Evolutionary conservation across 1,140 invertebrate species (phyloP).

Genomic region (Carcinoscorpius rotundicauda): DNA sequence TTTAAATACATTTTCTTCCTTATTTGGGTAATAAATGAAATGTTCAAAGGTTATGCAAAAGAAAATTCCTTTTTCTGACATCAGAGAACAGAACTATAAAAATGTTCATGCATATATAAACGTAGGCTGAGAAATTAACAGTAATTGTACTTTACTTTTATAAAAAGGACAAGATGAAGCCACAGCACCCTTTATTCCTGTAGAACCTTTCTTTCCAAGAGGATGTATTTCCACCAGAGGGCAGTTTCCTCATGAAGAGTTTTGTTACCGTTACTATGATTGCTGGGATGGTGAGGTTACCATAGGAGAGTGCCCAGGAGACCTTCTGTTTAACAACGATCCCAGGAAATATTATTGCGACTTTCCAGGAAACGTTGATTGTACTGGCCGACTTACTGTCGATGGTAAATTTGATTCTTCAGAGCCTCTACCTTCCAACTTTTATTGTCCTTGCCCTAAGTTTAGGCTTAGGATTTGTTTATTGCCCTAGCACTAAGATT

Average conservation of each 20-base stretch:
- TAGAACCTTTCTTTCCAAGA: background rate
- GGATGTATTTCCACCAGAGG: conserved; percentile 10
- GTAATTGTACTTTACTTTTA: too few species aligned
- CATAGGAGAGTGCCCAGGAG: conserved; percentile 14
- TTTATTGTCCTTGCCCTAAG: background rate
- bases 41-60: too few species aligned
- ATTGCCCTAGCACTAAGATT: too few species aligned
- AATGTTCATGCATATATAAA: too few species aligned
- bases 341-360: conserved; percentile 9
- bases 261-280: conserved; percentile 15
- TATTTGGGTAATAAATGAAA: too few species aligned
- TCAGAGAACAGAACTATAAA: too few species aligned
- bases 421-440: background rate
- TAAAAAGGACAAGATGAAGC: too few species aligned
- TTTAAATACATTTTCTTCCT: too few species aligned
- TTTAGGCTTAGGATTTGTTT: too few species aligned
- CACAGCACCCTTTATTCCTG: too few species aligned
- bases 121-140: too few species aligned
- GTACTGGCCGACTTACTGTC: conserved; percentile 5
- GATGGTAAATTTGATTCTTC: conserved; percentile 5
- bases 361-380: conserved; percentile 11
- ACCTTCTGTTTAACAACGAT: conserved; percentile 10
- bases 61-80: too few species aligned
- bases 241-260: conserved; percentile 15
- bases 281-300: conserved; percentile 14